Evolutionary conservation across 2,888 invertebrate species (phyloP), one percentile per base, ranked within the genome.

Genomic region (Machimus atricapillus): DNA sequence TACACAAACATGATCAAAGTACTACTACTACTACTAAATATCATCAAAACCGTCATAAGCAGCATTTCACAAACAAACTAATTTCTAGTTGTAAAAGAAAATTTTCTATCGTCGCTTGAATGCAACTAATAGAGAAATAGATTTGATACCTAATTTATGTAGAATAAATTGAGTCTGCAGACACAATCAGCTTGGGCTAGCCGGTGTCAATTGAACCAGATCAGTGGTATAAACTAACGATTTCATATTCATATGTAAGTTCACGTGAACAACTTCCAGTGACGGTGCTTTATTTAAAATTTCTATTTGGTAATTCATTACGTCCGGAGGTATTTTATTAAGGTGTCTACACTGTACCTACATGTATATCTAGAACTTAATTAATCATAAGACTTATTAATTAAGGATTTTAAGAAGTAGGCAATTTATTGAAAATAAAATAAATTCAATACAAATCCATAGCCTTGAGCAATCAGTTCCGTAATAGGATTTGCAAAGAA

Each of bases 151-250:
- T 76, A n/a, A 46, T 52, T n/a, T 52, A 76, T 37, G 9, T 76
- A 40, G 8, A 76, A 76, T 76, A 76, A 40, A 76, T 76, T 76
- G 76, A 76, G 76, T 76, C 76, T 76, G 76, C 37, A 40, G 76
- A 76, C 76, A 37, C 76, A 76, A 76, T 76, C 9, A 76, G 19
- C 76, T 76, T n/a, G 4, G 34, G 12, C 76, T 37, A 76, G 31
- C 40, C 34, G 37, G 37, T 76, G n/a, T 76, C 76, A 76, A 76
- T 76, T 76, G 37, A 76, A 27, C 56, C 14, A 19, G 43, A 46
- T n/a, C 19, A 19, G 14, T 9, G 8, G n/a, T n/a, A n/a, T 56
- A 56, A 56, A 56, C 66, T 23, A 66, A 27, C 1, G 9, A 23
- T 23, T 66, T 66, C 9, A 66, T 19, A 23, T 66, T 66, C 9